Evolutionary conservation across 2,888 invertebrate genomes (phyloP).

Genomic region (Gortyna flavago): DNA sequence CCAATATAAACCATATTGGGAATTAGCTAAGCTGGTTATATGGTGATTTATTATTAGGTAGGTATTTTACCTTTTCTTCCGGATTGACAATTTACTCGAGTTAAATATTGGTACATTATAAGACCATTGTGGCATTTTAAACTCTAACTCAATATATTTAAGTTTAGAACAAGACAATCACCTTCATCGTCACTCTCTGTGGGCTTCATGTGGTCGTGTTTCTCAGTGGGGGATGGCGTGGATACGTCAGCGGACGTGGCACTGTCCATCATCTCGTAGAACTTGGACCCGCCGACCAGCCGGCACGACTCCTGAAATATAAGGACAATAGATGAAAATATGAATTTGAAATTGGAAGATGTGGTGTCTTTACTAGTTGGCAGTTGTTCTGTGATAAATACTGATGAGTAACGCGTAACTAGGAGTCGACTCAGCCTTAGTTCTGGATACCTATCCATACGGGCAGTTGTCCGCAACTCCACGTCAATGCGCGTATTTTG

Average conservation of each 20-base stretch:
- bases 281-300: constrained; percentile 88
- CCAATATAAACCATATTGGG: neutral
- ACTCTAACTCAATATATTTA: neutral
- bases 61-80: constrained; percentile 23
- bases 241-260: constrained; percentile 75
- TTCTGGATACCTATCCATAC: too few relatives aligned
- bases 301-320: constrained; percentile 84
- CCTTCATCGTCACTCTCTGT: constrained; percentile 94
- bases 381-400: neutral
- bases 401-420: too few relatives aligned
- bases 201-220: constrained; percentile 95
- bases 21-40: neutral
- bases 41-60: neutral
- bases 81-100: constrained; percentile 10
- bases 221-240: constrained; percentile 90
- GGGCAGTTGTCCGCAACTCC: too few relatives aligned
- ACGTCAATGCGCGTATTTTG: too few relatives aligned
- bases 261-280: constrained; percentile 86
- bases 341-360: neutral
- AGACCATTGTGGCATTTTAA: neutral
- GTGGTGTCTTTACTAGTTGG: neutral
- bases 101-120: neutral
- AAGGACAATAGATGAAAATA: neutral
- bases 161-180: constrained; percentile 69
- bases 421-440: neutral